Percentiles rank a stretch among this genome's conserved stretches.
These are phyloP conservation scores for Cosmia pyralina DNA, from an alignment of 2,888 invertebrate species.

Conservation along the genomic window DNA sequence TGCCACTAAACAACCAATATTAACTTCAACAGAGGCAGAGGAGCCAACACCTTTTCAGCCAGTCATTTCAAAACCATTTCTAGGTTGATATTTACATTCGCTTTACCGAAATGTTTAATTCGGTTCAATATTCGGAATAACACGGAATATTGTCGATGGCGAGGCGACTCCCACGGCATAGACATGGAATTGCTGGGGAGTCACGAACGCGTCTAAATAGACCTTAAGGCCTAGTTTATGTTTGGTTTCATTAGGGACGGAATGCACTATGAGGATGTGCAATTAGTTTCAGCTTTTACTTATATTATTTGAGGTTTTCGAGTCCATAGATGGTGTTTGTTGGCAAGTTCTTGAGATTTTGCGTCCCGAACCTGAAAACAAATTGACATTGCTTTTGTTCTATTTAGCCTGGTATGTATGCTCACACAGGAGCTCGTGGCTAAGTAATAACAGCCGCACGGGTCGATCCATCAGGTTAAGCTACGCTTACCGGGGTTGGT, in stretches of 20 bases:
- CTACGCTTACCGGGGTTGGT: too few relatives aligned
- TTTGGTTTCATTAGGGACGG: constrained; percentile 34
- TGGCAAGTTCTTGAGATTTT: neutral
- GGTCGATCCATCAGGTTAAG: too few relatives aligned
- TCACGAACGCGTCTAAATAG: constrained; percentile 54
- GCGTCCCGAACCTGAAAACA: neutral
- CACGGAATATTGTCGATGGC: constrained; percentile 42
- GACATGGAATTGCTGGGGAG: constrained; percentile 40
- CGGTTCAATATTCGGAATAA: constrained; percentile 35
- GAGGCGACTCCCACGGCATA: constrained; percentile 47
- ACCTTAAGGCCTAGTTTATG: constrained; percentile 52
- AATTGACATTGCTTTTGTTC: neutral
- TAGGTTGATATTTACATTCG: constrained; percentile 31
- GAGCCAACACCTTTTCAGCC: neutral
- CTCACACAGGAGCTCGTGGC: too few relatives aligned
- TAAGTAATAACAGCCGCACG: too few relatives aligned
- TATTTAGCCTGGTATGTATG: too few relatives aligned
- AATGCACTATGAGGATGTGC: constrained; percentile 5
- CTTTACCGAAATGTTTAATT: constrained; percentile 39
- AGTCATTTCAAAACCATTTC: constrained; percentile 17
- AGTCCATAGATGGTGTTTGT: neutral
- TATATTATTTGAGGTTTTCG: too few relatives aligned
- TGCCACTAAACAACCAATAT: constrained; percentile 1
- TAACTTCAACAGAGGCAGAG: constrained; percentile 1
- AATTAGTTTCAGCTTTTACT: neutral